phyloP scores from a whole-genome alignment of 1,140 invertebrate genomes.

The Antheraea mylitta region DNA sequence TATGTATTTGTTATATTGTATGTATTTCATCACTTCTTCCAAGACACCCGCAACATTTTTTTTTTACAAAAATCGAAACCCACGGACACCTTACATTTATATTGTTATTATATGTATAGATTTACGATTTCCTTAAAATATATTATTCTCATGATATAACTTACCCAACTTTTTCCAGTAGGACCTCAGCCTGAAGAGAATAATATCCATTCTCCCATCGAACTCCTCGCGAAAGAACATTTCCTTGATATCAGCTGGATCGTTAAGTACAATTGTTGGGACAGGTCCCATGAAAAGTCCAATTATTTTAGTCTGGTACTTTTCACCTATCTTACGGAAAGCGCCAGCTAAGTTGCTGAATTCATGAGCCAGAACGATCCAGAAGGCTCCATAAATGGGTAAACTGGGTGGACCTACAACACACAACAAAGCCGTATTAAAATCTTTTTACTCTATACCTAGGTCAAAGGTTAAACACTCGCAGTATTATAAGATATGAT shows the following conservation, averaged over 20 bases:
- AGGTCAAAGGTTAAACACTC: too few relatives aligned
- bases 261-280: constrained; percentile 51
- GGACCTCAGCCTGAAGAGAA: constrained; percentile 52
- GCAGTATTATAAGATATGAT: too few relatives aligned
- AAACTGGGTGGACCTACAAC: constrained; percentile 58
- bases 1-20: too few relatives aligned
- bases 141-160: background rate
- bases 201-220: constrained; percentile 59
- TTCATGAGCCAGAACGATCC: constrained; percentile 43
- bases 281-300: constrained; percentile 60
- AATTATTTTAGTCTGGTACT: constrained; percentile 59
- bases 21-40: too few relatives aligned
- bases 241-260: constrained; percentile 59
- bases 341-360: constrained; percentile 45
- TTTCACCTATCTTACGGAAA: constrained; percentile 37
- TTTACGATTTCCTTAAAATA: too few relatives aligned
- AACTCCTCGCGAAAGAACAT: constrained; percentile 62
- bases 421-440: background rate
- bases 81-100: too few relatives aligned
- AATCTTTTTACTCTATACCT: too few relatives aligned
- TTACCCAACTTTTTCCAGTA: constrained; percentile 69
- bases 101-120: too few relatives aligned
- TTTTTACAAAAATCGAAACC: too few relatives aligned
- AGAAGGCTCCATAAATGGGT: constrained; percentile 59
- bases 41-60: too few relatives aligned